These are phyloP conservation scores for Rhynchopsitta pachyrhyncha DNA, from an alignment of 2,113 vertebrate species.

Conservation along the genomic window DNA sequence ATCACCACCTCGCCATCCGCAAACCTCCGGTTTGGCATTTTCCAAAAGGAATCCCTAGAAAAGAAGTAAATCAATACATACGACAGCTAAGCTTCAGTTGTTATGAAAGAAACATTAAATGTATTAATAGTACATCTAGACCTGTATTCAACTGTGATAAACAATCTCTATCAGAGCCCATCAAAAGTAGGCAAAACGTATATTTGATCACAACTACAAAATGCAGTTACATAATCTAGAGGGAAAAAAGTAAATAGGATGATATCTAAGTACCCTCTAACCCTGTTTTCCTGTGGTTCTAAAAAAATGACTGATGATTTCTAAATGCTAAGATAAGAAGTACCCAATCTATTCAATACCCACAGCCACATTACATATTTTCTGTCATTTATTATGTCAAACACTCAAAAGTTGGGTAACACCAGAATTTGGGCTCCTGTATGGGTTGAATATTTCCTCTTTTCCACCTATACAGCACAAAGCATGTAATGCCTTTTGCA, in stretches of 20 bases:
- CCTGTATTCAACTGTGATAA: neutral
- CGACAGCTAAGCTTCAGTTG: fast-evolving
- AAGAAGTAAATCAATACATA: neutral
- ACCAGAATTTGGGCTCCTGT: neutral
- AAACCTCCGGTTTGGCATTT: slow-evolving; percentile 85
- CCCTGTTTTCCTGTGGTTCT: neutral
- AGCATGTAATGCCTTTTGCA: neutral
- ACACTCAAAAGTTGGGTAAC: neutral
- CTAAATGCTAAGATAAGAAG: neutral
- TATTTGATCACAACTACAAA: neutral
- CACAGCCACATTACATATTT: neutral
- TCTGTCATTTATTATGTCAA: neutral
- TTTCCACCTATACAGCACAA: neutral
- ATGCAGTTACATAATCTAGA: neutral
- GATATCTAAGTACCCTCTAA: neutral
- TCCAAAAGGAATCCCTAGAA: slow-evolving; percentile 44
- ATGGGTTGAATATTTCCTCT: neutral
- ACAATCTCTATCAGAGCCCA: neutral
- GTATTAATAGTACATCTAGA: neutral
- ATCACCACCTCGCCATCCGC: slow-evolving; percentile 88
- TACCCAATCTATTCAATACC: neutral
- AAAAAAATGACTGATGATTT: neutral
- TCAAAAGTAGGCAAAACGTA: neutral
- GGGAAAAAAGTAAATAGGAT: neutral
- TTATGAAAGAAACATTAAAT: neutral